These are phyloP conservation scores for Parotia lawesii DNA, from an alignment of 2,113 vertebrate species.

Conservation along the genomic window DNA sequence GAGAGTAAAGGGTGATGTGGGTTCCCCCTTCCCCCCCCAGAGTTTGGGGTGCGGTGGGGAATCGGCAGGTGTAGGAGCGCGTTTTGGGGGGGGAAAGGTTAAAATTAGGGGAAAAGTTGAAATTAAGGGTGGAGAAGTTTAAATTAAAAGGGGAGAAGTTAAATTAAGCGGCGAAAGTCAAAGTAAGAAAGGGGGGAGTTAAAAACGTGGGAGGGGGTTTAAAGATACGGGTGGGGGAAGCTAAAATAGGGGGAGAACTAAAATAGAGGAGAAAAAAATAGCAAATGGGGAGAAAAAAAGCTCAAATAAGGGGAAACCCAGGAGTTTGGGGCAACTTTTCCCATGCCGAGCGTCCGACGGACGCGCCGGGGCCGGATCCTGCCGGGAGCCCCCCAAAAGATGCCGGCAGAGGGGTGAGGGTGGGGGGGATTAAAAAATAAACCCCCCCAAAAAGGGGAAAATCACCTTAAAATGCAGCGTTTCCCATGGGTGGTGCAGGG, in stretches of 20 bases:
- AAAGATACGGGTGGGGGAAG: accelerated
- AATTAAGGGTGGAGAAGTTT: not conserved
- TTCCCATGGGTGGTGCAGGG: not conserved
- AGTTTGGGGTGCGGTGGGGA: not conserved
- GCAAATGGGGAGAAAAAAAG: accelerated
- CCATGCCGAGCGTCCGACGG: not conserved
- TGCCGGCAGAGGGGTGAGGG: not conserved
- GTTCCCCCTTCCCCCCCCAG: not conserved
- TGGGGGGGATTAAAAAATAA: accelerated
- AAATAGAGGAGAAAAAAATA: not conserved
- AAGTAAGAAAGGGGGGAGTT: not conserved
- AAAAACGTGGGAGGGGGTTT: not conserved
- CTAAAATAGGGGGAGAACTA: not conserved
- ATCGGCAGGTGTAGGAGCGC: not conserved
- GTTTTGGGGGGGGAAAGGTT: not conserved
- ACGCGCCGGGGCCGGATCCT: accelerated
- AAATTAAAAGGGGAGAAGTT: not conserved
- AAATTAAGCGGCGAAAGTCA: not conserved
- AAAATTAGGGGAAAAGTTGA: not conserved
- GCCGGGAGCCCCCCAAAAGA: not conserved
- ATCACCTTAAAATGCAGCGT: not conserved
- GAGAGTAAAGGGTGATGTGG: not conserved
- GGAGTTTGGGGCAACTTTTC: not conserved
- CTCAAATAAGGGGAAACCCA: accelerated
- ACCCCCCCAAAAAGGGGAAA: not conserved